phyloP scores from a whole-genome alignment of 1,140 invertebrate genomes.

The Drosophila funebris region DNA sequence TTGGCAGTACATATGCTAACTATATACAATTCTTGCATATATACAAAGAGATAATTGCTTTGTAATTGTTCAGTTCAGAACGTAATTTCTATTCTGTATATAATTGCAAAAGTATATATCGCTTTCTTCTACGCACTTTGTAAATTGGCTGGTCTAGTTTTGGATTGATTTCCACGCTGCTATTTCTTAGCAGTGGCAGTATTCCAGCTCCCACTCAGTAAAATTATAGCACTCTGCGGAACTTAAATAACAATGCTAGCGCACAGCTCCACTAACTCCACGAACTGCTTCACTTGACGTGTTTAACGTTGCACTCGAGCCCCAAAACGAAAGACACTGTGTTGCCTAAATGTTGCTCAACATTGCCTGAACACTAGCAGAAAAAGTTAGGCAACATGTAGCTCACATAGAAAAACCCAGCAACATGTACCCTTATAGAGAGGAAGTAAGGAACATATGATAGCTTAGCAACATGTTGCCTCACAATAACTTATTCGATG shows the following conservation, averaged over 20 bases:
- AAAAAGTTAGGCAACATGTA: no score
- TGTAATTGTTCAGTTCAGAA: conserved; percentile 36
- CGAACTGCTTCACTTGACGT: conserved; percentile 37
- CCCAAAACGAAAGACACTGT: conserved; percentile 49
- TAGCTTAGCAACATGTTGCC: conserved; percentile 8
- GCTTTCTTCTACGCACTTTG: conserved; percentile 60
- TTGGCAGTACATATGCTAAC: conserved; percentile 15
- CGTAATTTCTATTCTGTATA: conserved; percentile 12
- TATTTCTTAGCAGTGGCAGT: conserved; percentile 40
- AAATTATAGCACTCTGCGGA: conserved; percentile 58
- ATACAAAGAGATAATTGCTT: conserved; percentile 13
- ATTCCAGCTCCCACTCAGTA: conserved; percentile 41
- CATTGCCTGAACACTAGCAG: conserved; percentile 30
- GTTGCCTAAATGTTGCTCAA: conserved; percentile 43
- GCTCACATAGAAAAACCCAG: no score
- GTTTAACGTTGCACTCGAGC: conserved; percentile 61
- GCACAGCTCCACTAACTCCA: conserved; percentile 49
- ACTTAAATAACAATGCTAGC: conserved; percentile 43
- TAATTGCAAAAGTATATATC: not conserved
- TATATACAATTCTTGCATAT: conserved; percentile 4
- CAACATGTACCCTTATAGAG: conserved; percentile 3
- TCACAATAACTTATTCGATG: not conserved
- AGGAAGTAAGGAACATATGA: no score
- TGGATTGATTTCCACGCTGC: conserved; percentile 32
- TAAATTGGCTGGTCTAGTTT: conserved; percentile 27